Conservation (phyloP, 2,888 invertebrate species). For the Sycophila texana region DNA sequence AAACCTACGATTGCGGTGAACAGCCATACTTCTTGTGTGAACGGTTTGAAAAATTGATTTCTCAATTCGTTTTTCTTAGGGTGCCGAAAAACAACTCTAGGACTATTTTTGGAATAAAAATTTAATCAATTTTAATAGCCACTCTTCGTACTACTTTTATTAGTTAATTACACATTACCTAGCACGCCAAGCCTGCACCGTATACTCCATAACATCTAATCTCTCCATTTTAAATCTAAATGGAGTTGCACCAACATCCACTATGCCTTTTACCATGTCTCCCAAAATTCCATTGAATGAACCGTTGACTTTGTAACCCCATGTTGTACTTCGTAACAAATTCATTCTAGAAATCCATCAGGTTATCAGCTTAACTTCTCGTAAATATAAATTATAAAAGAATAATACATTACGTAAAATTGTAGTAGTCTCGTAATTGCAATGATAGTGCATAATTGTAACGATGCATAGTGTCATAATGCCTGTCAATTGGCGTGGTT, state of each 20-base stretch:
- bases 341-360: constrained; percentile 60
- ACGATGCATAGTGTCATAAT: constrained; percentile 81
- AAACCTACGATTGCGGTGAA: constrained; percentile 73
- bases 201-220: constrained; percentile 78
- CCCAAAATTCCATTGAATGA: constrained; percentile 66
- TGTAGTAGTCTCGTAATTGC: constrained; percentile 81
- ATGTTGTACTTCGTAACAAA: constrained; percentile 61
- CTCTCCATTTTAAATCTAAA: constrained; percentile 82
- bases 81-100: constrained; percentile 82
- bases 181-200: constrained; percentile 81
- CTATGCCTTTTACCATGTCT: constrained; percentile 67
- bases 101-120: constrained; percentile 68
- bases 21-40: constrained; percentile 79
- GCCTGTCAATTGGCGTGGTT: constrained; percentile 75
- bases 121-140: not conserved
- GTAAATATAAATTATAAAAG: too few relatives aligned
- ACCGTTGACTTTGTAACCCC: constrained; percentile 68
- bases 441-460: constrained; percentile 80
- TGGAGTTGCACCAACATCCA: constrained; percentile 83
- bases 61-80: constrained; percentile 80
- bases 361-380: too few relatives aligned
- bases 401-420: constrained; percentile 78
- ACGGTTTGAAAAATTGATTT: constrained; percentile 81
- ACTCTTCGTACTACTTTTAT: not conserved
- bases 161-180: constrained; percentile 74